Percentiles rank a stretch among this genome's conserved stretches.
phyloP scores from a whole-genome alignment of 2,797 vertebrate genomes.

The Nannoperca obscura region DNA sequence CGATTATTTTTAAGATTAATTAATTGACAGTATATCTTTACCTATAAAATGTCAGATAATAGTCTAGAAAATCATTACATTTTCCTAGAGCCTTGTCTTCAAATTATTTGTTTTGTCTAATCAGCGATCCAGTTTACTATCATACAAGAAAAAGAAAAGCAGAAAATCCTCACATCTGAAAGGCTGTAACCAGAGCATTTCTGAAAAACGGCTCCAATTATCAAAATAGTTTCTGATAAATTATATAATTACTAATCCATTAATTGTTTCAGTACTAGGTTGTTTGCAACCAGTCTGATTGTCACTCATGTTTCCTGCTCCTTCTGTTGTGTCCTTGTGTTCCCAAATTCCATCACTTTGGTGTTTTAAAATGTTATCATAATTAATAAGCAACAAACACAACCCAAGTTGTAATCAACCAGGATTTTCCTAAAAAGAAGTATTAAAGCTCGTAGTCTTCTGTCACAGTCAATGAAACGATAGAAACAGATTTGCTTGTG shows the following conservation, averaged over 20 bases:
- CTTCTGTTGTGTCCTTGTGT: neutral
- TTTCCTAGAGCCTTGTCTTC: no score
- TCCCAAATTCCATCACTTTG: neutral
- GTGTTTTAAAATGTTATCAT: neutral
- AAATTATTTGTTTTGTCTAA: neutral
- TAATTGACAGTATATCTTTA: neutral
- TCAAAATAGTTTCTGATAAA: neutral
- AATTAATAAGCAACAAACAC: neutral
- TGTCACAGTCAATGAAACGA: neutral
- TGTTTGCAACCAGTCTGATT: neutral
- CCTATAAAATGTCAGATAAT: neutral
- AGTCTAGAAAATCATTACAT: neutral
- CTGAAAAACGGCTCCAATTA: neutral
- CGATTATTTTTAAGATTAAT: neutral
- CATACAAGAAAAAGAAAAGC: neutral
- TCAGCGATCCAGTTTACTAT: neutral
- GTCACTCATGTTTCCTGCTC: neutral
- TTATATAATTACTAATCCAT: neutral
- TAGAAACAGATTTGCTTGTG: constrained; percentile 21
- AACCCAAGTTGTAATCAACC: neutral
- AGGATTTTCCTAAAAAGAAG: neutral
- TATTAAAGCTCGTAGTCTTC: neutral
- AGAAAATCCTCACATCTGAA: neutral
- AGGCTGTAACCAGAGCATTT: neutral
- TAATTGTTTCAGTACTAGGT: neutral